A percentile compares a stretch with the other conserved stretches of the same genome.
Conservation (phyloP, 1,140 invertebrate species). For the Argopecten irradians region DNA sequence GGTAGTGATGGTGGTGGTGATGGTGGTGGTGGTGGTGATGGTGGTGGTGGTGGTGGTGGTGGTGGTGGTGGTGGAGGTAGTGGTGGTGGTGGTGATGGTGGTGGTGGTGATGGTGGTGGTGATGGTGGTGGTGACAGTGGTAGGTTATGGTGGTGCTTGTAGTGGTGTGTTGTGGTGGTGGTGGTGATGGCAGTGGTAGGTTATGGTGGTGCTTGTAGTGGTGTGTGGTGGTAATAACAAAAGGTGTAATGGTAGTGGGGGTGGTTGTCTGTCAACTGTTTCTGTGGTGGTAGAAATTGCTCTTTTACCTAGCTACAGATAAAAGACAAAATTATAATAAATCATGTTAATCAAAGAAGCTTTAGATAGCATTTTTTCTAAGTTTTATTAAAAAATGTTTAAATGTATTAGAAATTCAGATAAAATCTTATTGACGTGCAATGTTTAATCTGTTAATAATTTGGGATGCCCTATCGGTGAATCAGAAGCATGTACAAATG, state of each 20-base stretch:
- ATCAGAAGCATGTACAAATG: background rate
- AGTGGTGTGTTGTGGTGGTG: too few species aligned
- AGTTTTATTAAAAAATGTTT: background rate
- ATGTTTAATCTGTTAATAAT: background rate
- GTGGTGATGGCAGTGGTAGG: constrained; percentile 10
- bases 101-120: constrained; percentile 12
- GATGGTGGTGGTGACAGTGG: background rate
- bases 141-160: constrained; percentile 12
- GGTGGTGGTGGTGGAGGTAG: constrained; percentile 26
- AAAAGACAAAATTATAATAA: too few species aligned
- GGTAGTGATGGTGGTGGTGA: constrained; percentile 13
- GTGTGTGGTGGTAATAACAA: too few species aligned
- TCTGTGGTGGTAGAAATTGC: too few species aligned
- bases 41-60: constrained; percentile 14
- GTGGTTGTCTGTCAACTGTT: too few species aligned
- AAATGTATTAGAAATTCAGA: background rate
- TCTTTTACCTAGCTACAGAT: too few species aligned
- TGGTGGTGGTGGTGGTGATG: constrained; percentile 21
- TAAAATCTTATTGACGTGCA: background rate
- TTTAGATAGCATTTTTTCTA: background rate
- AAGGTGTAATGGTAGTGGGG: too few species aligned
- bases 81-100: constrained; percentile 27
- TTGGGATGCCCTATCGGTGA: background rate
- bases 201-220: too few species aligned
- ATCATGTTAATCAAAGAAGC: background rate